Percentiles rank a stretch among this genome's conserved stretches.
phyloP scores from a whole-genome alignment of 2,888 invertebrate species.

The Odontocerum albicorne region DNA sequence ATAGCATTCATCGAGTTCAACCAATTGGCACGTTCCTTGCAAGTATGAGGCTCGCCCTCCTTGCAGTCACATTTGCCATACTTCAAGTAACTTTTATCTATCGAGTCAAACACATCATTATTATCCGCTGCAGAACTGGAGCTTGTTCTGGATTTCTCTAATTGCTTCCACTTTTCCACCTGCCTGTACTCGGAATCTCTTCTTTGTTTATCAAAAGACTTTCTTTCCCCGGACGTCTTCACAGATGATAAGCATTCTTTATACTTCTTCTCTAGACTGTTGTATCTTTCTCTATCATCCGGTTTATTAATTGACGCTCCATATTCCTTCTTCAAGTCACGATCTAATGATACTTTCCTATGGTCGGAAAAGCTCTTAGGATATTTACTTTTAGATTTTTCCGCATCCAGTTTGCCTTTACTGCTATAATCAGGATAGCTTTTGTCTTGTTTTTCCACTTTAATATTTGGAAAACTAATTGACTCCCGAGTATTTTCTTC shows the following conservation, averaged over 20 bases:
- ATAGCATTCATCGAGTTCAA: conserved; percentile 68
- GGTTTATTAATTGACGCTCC: conserved; percentile 37
- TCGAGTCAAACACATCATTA: conserved; percentile 42
- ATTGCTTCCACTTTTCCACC: conserved; percentile 33
- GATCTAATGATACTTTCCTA: conserved; percentile 33
- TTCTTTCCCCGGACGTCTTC: conserved; percentile 34
- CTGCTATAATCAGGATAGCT: conserved; percentile 11
- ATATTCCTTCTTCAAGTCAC: conserved; percentile 37
- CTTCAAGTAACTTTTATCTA: conserved; percentile 49
- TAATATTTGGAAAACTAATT: conserved; percentile 23
- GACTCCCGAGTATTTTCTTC: conserved; percentile 28
- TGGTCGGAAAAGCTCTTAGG: conserved; percentile 2
- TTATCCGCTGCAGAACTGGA: conserved; percentile 40
- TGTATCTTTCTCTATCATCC: conserved; percentile 37
- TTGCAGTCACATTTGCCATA: conserved; percentile 38
- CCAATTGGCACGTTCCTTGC: conserved; percentile 49
- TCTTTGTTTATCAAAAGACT: conserved; percentile 35
- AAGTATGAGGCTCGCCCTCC: conserved; percentile 17
- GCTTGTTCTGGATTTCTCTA: conserved; percentile 45
- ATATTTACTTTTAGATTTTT: conserved; percentile 8
- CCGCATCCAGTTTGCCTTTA: conserved; percentile 47
- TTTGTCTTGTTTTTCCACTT: conserved; percentile 35
- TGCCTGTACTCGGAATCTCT: conserved; percentile 21
- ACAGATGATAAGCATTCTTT: conserved; percentile 28
- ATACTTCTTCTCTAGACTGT: conserved; percentile 38